Base-by-base conservation (phyloP, 2,113 vertebrate species). In the Clarias gariepinus region DNA sequence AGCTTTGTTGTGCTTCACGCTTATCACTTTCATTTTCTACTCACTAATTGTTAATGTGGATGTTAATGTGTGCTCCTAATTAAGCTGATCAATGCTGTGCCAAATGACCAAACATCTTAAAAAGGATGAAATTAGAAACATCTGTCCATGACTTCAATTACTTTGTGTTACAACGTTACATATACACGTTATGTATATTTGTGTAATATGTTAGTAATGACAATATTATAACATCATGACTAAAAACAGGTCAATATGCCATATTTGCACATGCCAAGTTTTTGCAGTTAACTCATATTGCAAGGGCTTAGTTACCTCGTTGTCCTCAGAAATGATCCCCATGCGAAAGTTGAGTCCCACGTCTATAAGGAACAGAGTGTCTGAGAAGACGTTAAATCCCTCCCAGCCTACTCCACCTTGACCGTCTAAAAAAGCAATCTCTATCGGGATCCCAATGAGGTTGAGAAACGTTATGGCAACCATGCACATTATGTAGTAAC, bases 371-470 rank as follows among this genome's bases (percentile, higher is more conserved):
- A 88, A 92, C 53, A 92, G 10, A 6, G 73, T 66, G 55, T 91
- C 90, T 60, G 91, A 91, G 36, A 83, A 47, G 15, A 91, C 80
- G 69, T 89, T 92, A 61, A 91, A 92, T 23, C 28, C 25, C 60
- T 84, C 82, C 88, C 89, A 89, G 63, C 57, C 82, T 11, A 53
- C 58, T 23, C 81, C 77, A 2, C 28, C 1, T 3, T 25, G 55
- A 2, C 69, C 76, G 1, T 92, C 89, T 64, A 87, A 86, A 80
- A 90, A 92, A 25, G 90, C 90, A 2, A 92, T 89, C 79, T 88
- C 89, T 41, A 91, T 63, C 5, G 91, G 90, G 41, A 88, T 90
- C 33, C 87, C 81, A 41, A 92, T 86, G 23, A 92, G 88, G 53
- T 90, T 91, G 21, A 88, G 19, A 11, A 90, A 74, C 1, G 88